Conservation (phyloP, 2,888 invertebrate genomes). For the Clusia tigrina region DNA sequence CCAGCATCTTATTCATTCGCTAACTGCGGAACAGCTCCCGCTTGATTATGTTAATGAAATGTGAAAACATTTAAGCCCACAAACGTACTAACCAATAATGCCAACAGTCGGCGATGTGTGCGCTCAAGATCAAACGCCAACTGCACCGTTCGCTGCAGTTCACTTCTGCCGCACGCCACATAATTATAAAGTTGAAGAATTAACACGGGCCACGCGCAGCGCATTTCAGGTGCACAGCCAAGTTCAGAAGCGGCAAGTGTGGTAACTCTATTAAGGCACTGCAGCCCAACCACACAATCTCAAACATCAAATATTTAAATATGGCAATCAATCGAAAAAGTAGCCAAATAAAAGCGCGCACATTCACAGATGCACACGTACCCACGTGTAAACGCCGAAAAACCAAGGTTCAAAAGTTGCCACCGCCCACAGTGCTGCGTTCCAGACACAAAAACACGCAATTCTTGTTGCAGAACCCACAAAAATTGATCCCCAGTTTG, state of each 20-base stretch:
- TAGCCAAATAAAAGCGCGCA: constrained; percentile 47
- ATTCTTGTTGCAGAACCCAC: no score
- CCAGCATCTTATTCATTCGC: constrained; percentile 8
- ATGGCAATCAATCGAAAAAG: constrained; percentile 59
- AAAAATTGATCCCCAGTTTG: no score
- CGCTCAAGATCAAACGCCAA: background rate
- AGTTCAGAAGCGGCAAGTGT: constrained; percentile 8
- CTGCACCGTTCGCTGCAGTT: constrained; percentile 26
- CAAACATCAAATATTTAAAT: constrained; percentile 55
- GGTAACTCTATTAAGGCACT: constrained; percentile 47
- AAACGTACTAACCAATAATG: background rate
- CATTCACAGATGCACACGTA: no score
- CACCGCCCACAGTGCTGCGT: background rate
- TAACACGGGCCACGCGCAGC: constrained; percentile 53
- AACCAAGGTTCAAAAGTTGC: background rate
- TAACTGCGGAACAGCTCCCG: constrained; percentile 46
- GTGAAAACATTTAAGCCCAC: constrained; percentile 49
- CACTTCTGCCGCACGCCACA: constrained; percentile 42
- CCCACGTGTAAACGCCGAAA: constrained; percentile 13
- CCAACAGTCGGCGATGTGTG: background rate
- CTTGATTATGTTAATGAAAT: constrained; percentile 54
- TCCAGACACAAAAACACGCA: background rate
- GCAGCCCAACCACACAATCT: constrained; percentile 27
- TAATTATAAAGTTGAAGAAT: constrained; percentile 55
- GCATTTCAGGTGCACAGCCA: constrained; percentile 16